Conservation (phyloP, 2,888 invertebrate species). For the Drosophila setosimentum region DNA sequence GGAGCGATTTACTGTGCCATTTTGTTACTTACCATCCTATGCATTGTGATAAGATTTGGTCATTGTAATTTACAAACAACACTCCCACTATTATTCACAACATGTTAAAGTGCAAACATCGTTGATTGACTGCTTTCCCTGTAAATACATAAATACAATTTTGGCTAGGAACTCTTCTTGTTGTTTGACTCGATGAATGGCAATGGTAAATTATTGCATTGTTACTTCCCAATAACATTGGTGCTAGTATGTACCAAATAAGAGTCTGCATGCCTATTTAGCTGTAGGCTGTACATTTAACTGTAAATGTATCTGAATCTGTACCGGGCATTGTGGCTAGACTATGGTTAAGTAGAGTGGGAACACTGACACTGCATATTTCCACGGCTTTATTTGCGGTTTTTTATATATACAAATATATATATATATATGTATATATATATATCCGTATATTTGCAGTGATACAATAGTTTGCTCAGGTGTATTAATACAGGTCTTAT, state of each 20-base stretch:
- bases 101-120: neutral
- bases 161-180: neutral
- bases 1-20: neutral
- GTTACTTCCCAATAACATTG: neutral
- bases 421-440: neutral
- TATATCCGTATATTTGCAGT: slow-evolving; percentile 7
- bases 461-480: slow-evolving; percentile 14
- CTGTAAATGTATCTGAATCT: slow-evolving; percentile 6
- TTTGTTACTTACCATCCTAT: neutral
- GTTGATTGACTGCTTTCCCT: neutral
- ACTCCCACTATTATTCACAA: neutral
- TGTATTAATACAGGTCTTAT: slow-evolving; percentile 19
- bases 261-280: neutral
- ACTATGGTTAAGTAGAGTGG: neutral
- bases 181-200: neutral
- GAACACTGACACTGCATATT: slow-evolving; percentile 64
- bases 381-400: slow-evolving; percentile 42
- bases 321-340: slow-evolving; percentile 2
- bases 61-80: neutral
- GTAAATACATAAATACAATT: neutral
- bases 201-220: neutral
- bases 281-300: neutral
- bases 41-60: neutral
- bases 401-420: slow-evolving; percentile 5
- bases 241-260: neutral